phyloP scores from a whole-genome alignment of 2,888 invertebrate species.

The Tenthredo mesomela region DNA sequence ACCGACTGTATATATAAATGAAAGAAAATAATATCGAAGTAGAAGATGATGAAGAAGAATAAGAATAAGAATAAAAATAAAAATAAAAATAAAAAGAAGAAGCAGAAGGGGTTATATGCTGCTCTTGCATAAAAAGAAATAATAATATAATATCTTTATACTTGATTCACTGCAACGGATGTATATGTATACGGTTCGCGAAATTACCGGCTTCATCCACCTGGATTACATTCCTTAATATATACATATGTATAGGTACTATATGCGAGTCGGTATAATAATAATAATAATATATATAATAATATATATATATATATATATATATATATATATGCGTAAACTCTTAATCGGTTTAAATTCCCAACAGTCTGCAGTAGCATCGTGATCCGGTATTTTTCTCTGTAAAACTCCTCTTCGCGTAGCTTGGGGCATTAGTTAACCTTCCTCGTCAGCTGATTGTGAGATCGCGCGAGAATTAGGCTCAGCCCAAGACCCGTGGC shows the following conservation, averaged over 20 bases:
- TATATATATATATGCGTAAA: neutral
- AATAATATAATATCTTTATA: conserved; percentile 18
- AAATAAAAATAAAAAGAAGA: no score
- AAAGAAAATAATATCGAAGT: neutral
- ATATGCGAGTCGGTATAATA: neutral
- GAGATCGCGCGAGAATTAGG: conserved; percentile 29
- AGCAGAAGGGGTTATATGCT: neutral
- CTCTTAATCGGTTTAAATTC: conserved; percentile 35
- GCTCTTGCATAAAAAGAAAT: neutral
- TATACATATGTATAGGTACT: neutral
- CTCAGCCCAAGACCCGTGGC: neutral
- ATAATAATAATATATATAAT: no score
- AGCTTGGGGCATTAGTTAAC: conserved; percentile 21
- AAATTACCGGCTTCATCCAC: conserved; percentile 3
- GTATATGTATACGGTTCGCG: neutral
- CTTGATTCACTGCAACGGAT: conserved; percentile 21
- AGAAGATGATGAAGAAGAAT: neutral
- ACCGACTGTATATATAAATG: neutral
- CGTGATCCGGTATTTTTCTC: neutral
- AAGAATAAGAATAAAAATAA: neutral
- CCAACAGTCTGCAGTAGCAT: conserved; percentile 21
- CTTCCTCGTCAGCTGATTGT: conserved; percentile 26
- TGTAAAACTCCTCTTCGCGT: neutral
- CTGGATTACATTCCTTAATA: neutral
- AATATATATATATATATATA: neutral